A percentile compares a stretch with the other conserved stretches of the same genome.
Conservation (phyloP, 2,113 vertebrate genomes). For the Lampris incognitus region DNA sequence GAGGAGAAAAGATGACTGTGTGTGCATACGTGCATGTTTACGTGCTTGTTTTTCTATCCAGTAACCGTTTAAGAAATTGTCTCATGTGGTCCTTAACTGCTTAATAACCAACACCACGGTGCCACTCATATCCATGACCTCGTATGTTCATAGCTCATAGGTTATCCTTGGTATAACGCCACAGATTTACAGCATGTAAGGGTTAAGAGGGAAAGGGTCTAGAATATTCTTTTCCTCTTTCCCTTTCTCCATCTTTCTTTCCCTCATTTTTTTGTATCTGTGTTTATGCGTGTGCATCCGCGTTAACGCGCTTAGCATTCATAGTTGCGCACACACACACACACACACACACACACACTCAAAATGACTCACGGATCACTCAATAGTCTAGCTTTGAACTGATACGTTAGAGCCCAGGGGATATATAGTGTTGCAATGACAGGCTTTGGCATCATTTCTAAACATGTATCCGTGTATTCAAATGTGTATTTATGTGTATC, state of each 20-base stretch:
- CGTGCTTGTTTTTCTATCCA: too few species aligned
- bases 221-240: background rate
- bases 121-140: background rate
- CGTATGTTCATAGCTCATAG: background rate
- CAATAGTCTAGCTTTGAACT: conserved; percentile 38
- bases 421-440: conserved; percentile 52
- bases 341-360: conserved; percentile 23
- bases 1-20: background rate
- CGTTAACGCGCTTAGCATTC: conserved; percentile 12
- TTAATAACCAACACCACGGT: background rate
- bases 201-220: background rate
- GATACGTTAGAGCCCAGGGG: conserved; percentile 43
- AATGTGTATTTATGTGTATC: conserved; percentile 47
- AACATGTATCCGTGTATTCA: conserved; percentile 48
- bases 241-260: background rate
- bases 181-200: background rate
- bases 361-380: conserved; percentile 32
- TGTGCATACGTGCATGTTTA: conserved; percentile 6
- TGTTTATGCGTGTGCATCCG: conserved; percentile 11
- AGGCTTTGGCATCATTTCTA: conserved; percentile 27
- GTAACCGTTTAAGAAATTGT: background rate
- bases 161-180: background rate
- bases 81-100: background rate
- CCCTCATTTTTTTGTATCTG: background rate
- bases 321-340: conserved; percentile 14